These are phyloP conservation scores for Lacanobia oleracea DNA, from an alignment of 2,888 invertebrate genomes.

Conservation along the genomic window DNA sequence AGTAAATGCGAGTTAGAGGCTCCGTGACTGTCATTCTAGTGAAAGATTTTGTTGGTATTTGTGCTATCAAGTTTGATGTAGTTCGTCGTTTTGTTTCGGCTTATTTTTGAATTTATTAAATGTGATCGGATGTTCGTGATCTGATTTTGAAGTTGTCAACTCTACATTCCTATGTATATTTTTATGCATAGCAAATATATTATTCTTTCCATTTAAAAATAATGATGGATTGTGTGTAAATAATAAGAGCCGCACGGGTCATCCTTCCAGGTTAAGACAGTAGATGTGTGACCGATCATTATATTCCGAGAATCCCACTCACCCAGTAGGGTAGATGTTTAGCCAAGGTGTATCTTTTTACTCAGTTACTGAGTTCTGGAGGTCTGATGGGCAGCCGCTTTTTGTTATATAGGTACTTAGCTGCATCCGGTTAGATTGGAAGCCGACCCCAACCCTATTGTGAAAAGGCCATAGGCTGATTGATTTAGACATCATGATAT, in stretches of 20 bases:
- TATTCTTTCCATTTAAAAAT: background rate
- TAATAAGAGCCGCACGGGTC: background rate
- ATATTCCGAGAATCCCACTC: background rate
- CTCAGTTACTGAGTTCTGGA: too few species aligned
- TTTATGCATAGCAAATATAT: background rate
- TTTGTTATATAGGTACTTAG: too few species aligned
- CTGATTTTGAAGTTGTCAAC: slow-evolving; percentile 21
- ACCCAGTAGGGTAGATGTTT: too few species aligned
- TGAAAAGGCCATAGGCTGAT: too few species aligned
- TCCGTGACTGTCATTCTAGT: slow-evolving; percentile 64
- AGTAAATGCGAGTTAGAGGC: slow-evolving; percentile 68
- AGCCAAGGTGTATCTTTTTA: too few species aligned
- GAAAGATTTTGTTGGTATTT: slow-evolving; percentile 57
- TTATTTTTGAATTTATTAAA: slow-evolving; percentile 62
- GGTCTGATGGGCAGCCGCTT: too few species aligned
- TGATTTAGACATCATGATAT: background rate
- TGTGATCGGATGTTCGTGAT: slow-evolving; percentile 45
- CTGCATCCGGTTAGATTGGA: too few species aligned
- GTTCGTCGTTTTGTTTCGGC: slow-evolving; percentile 62
- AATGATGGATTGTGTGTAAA: background rate
- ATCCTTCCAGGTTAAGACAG: too few species aligned
- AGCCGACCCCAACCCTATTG: too few species aligned
- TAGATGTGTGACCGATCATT: background rate
- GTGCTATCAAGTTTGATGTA: slow-evolving; percentile 65
- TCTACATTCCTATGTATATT: too few species aligned